Evolutionary conservation across 2,113 vertebrate species (phyloP).

Genomic region (Oreotrochilus melanogaster): DNA sequence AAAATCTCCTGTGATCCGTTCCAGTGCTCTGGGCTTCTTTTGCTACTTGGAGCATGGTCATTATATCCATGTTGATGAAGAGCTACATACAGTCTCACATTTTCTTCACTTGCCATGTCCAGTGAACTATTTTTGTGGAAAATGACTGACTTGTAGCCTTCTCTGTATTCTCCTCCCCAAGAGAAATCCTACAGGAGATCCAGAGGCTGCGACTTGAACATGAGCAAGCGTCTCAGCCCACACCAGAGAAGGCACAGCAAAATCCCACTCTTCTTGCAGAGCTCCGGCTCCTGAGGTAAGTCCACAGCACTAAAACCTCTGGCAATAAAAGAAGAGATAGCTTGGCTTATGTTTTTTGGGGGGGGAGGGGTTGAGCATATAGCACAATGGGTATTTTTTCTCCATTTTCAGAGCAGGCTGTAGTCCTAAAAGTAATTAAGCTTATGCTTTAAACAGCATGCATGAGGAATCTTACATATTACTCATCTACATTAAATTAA

Average conservation of each 20-base stretch:
- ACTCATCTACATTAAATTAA: constrained; percentile 24
- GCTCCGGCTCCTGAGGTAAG: constrained; percentile 93
- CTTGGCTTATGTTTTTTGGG: neutral
- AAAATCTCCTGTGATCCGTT: neutral
- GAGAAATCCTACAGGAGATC: constrained; percentile 99
- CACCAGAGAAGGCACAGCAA: constrained; percentile 92
- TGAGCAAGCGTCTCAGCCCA: constrained; percentile 94
- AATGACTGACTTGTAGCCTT: constrained; percentile 6
- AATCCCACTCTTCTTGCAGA: constrained; percentile 96
- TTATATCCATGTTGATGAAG: neutral
- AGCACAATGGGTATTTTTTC: neutral
- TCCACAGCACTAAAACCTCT: neutral
- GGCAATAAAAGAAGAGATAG: neutral
- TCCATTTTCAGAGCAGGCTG: neutral
- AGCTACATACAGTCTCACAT: neutral
- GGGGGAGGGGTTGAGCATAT: neutral
- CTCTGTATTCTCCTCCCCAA: constrained; percentile 69
- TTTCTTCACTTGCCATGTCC: neutral
- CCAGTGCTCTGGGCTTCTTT: neutral
- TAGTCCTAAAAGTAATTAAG: constrained; percentile 1
- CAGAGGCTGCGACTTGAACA: constrained; percentile 94
- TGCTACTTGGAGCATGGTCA: neutral
- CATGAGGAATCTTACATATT: neutral
- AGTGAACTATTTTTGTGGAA: neutral
- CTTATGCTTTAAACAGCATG: neutral